Percentiles rank a stretch among this genome's conserved stretches.
phyloP scores from a whole-genome alignment of 2,888 invertebrate genomes.

The Sturmia bella region DNA sequence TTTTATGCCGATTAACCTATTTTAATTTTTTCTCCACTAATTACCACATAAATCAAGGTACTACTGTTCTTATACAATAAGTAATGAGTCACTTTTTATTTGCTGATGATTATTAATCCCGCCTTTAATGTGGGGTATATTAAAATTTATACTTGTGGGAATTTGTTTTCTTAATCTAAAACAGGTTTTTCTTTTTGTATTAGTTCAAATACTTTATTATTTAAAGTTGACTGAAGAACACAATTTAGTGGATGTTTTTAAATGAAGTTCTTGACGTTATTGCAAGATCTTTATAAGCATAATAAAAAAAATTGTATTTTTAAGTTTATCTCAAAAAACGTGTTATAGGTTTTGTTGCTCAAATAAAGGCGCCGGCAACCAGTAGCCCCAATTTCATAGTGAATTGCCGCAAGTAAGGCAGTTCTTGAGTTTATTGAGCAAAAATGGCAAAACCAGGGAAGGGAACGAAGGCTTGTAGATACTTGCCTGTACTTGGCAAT shows the following conservation, averaged over 20 bases:
- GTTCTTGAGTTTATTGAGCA: too few relatives aligned
- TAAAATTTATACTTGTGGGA: constrained; percentile 25
- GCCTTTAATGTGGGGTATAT: constrained; percentile 14
- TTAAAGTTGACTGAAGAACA: not conserved
- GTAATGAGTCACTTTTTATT: not conserved
- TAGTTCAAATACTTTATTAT: not conserved
- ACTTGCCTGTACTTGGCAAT: too few relatives aligned
- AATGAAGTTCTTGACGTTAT: constrained; percentile 25
- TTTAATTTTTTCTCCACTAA: too few relatives aligned
- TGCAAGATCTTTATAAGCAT: not conserved
- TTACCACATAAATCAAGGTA: too few relatives aligned
- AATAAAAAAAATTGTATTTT: not conserved
- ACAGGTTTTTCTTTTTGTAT: constrained; percentile 19
- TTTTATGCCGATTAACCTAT: too few relatives aligned
- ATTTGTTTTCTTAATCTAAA: constrained; percentile 26
- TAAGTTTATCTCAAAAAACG: not conserved
- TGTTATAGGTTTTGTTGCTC: too few relatives aligned
- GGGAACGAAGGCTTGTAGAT: too few relatives aligned
- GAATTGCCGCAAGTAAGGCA: too few relatives aligned
- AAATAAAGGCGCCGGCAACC: too few relatives aligned
- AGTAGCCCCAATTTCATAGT: too few relatives aligned
- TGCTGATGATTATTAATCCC: not conserved
- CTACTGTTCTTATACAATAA: too few relatives aligned
- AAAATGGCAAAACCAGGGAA: too few relatives aligned
- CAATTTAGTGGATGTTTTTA: constrained; percentile 15